Conservation (phyloP, 2,113 vertebrate species). For the Haemorhous mexicanus region DNA sequence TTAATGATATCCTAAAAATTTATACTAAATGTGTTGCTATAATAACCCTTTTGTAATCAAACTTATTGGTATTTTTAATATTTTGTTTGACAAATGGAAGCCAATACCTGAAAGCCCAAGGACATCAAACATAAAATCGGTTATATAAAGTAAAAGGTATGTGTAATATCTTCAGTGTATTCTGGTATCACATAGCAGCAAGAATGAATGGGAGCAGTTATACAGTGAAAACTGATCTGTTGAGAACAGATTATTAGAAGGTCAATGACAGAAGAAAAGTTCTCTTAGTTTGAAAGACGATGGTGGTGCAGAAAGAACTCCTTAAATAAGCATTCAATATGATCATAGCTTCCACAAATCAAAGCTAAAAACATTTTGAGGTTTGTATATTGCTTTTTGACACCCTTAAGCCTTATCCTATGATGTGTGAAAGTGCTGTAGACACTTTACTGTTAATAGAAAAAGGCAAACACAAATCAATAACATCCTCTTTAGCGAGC, state of each 20-base stretch:
- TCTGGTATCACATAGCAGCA: neutral
- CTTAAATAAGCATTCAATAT: neutral
- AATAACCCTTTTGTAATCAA: neutral
- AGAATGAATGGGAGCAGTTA: neutral
- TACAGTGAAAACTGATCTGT: neutral
- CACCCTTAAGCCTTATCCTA: neutral
- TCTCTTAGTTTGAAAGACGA: neutral
- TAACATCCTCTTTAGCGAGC: neutral
- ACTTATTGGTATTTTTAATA: neutral
- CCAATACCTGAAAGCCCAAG: neutral
- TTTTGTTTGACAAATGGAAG: neutral
- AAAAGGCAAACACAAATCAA: constrained; percentile 54
- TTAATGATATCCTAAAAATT: neutral
- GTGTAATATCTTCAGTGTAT: neutral
- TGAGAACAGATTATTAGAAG: neutral
- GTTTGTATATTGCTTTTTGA: constrained; percentile 31
- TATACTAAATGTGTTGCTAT: neutral
- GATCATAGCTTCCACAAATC: constrained; percentile 13
- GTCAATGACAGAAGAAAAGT: neutral
- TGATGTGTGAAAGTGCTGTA: constrained; percentile 30
- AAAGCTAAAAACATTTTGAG: neutral
- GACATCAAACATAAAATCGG: neutral
- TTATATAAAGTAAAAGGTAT: neutral
- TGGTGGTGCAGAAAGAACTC: neutral
- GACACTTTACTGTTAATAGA: neutral